phyloP scores from a whole-genome alignment of 2,797 vertebrate species.

The Sciaenops ocellatus region DNA sequence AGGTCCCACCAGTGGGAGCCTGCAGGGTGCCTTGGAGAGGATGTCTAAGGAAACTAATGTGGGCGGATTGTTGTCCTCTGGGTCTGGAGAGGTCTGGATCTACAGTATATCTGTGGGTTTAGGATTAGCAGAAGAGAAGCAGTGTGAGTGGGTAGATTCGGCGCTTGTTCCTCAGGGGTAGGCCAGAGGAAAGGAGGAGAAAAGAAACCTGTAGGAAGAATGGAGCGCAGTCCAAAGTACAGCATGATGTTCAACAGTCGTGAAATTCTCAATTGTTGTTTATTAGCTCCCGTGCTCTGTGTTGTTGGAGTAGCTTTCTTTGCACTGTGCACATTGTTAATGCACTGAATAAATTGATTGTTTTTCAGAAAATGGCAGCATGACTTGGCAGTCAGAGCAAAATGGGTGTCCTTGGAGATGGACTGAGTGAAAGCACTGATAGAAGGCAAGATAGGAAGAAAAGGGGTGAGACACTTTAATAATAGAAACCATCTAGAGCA shows the following conservation, averaged over 20 bases:
- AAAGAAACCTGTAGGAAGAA: constrained; percentile 49
- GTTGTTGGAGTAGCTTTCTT: constrained; percentile 35
- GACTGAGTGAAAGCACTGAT: constrained; percentile 43
- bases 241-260: constrained; percentile 43
- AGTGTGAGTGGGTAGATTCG: constrained; percentile 63
- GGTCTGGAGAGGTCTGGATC: constrained; percentile 65
- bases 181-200: constrained; percentile 40
- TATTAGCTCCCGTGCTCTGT: constrained; percentile 24
- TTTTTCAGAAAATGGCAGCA: constrained; percentile 42
- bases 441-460: constrained; percentile 47
- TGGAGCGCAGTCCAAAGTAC: constrained; percentile 32
- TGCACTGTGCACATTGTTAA: constrained; percentile 57
- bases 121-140: constrained; percentile 61
- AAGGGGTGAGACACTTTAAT: constrained; percentile 66
- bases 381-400: constrained; percentile 41
- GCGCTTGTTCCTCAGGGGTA: constrained; percentile 42
- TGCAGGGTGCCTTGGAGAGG: constrained; percentile 54
- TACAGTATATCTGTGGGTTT: constrained; percentile 58
- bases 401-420: constrained; percentile 55
- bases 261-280: constrained; percentile 42
- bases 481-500: constrained; percentile 77
- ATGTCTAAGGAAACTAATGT: constrained; percentile 68
- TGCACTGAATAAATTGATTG: constrained; percentile 33
- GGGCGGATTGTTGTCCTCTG: constrained; percentile 63
- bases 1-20: constrained; percentile 38